Conservation (phyloP, 1,140 invertebrate species). For the Hycleus phaleratus region DNA sequence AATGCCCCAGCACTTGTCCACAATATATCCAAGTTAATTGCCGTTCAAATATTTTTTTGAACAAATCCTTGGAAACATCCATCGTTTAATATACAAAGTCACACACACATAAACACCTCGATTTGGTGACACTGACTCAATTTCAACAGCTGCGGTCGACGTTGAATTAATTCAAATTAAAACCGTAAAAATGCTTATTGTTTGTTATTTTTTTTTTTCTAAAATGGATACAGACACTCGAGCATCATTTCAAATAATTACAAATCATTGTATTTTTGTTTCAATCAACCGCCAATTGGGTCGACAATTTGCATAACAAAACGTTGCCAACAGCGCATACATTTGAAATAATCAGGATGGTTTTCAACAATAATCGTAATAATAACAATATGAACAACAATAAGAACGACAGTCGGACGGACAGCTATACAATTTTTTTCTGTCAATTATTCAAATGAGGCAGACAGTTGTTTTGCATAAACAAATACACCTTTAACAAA, state of each 20-base stretch:
- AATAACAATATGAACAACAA: too few species aligned
- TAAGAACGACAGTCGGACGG: background rate
- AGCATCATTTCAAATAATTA: too few species aligned
- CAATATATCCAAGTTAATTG: too few species aligned
- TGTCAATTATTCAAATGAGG: slow-evolving; percentile 14
- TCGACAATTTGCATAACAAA: slow-evolving; percentile 11
- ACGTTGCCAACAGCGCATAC: slow-evolving; percentile 7
- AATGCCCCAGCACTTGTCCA: too few species aligned
- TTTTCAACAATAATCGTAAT: too few species aligned
- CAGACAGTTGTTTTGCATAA: slow-evolving; percentile 12
- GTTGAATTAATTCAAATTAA: background rate
- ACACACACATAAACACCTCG: background rate
- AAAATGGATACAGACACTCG: too few species aligned
- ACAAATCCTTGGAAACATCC: slow-evolving; percentile 5
- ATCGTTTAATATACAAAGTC: background rate
- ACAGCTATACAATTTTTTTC: slow-evolving; percentile 2
- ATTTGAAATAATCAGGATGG: slow-evolving; percentile 7
- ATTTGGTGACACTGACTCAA: background rate
- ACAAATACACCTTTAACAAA: too few species aligned
- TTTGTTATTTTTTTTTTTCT: too few species aligned
- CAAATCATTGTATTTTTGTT: too few species aligned
- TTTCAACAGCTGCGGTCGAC: background rate
- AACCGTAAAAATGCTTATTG: too few species aligned
- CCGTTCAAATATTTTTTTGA: too few species aligned
- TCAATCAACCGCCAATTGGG: slow-evolving; percentile 1